A percentile compares a stretch with the other conserved stretches of the same genome.
Evolutionary conservation across 2,113 vertebrate species (phyloP).

Genomic region (Megaceryle torquata): DNA sequence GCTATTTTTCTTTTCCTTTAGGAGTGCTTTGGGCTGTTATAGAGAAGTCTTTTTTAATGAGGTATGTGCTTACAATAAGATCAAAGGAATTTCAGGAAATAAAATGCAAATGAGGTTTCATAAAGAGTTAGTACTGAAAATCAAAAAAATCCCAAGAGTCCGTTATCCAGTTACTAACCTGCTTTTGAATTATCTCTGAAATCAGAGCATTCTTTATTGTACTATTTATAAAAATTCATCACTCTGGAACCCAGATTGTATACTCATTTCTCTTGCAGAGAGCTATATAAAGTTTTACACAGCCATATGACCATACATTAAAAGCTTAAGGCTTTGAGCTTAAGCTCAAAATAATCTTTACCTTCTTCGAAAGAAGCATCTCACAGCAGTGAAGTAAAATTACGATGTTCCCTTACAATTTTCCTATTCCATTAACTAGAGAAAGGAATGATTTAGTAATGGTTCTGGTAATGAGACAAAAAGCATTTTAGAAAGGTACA

Average conservation of each 20-base stretch:
- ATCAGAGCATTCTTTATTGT: background rate
- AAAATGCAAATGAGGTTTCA: background rate
- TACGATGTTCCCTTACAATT: background rate
- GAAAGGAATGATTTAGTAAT: background rate
- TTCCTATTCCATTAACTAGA: background rate
- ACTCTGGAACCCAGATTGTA: background rate
- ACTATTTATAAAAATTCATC: background rate
- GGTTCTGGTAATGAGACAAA: conserved; percentile 16
- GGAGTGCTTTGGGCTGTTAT: background rate
- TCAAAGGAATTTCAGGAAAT: background rate
- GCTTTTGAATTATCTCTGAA: background rate
- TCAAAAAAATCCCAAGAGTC: background rate
- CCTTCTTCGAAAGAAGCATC: background rate
- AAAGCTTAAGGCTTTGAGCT: background rate
- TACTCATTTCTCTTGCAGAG: background rate
- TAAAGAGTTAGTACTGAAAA: background rate
- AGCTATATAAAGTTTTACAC: background rate
- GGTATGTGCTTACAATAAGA: background rate
- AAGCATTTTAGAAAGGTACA: conserved; percentile 5
- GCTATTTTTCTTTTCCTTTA: background rate
- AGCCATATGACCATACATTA: background rate
- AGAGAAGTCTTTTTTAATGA: background rate
- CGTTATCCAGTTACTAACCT: background rate
- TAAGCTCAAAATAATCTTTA: background rate
- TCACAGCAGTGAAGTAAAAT: background rate